A percentile compares a stretch with the other conserved stretches of the same genome.
Evolutionary conservation across 2,888 invertebrate genomes (phyloP).

Genomic region (Drosophila borborema): DNA sequence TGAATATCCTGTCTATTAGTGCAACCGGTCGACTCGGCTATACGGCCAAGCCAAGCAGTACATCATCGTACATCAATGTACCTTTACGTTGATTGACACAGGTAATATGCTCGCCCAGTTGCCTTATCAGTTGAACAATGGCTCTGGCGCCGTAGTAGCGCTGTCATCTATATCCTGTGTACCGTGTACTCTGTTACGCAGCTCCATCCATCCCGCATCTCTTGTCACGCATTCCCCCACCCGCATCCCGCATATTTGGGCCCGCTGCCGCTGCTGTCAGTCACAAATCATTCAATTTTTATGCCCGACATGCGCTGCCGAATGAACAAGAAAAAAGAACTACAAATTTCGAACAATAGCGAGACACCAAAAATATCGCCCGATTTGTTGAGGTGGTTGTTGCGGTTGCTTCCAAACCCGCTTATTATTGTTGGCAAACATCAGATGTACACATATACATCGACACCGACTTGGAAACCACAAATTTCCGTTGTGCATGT

Average conservation of each 20-base stretch:
- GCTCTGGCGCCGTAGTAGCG: slow-evolving; percentile 41
- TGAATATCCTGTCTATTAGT: slow-evolving; percentile 53
- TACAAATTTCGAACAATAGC: slow-evolving; percentile 52
- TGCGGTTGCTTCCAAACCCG: slow-evolving; percentile 55
- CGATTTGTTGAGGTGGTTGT: slow-evolving; percentile 31
- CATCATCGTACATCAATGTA: slow-evolving; percentile 39
- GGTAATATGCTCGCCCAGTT: slow-evolving; percentile 62
- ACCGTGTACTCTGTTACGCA: slow-evolving; percentile 1
- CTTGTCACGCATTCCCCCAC: background rate
- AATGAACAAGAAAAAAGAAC: slow-evolving; percentile 18
- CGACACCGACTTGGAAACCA: slow-evolving; percentile 34
- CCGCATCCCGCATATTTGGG: background rate
- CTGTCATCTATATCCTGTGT: slow-evolving; percentile 50
- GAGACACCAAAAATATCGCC: slow-evolving; percentile 35
- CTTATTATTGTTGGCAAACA: slow-evolving; percentile 56
- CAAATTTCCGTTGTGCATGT: slow-evolving; percentile 62
- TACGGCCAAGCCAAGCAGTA: background rate
- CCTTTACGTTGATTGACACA: slow-evolving; percentile 56
- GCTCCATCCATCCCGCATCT: slow-evolving; percentile 15
- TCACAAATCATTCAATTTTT: slow-evolving; percentile 60
- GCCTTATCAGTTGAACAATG: slow-evolving; percentile 71
- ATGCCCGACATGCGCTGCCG: slow-evolving; percentile 31
- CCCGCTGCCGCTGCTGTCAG: slow-evolving; percentile 34
- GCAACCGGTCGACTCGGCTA: background rate
- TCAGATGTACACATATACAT: slow-evolving; percentile 17